Evolutionary conservation across 2,113 vertebrate genomes (phyloP), one percentile per base, ranked within the genome.

Genomic region (Butorides virescens): DNA sequence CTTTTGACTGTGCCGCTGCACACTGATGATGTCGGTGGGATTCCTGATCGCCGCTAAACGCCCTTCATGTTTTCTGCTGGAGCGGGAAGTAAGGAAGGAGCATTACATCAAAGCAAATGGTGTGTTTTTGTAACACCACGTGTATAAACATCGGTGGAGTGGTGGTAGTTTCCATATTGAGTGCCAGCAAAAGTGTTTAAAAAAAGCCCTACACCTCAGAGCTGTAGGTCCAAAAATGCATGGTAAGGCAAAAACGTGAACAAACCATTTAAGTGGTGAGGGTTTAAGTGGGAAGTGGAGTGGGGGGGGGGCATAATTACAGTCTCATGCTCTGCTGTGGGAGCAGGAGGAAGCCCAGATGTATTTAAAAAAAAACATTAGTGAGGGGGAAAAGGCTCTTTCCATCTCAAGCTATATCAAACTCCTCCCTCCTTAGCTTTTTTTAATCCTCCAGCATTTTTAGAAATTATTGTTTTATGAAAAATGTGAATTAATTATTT

Each of bases 81-180:
- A 71, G 37, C 19, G n/a, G 56, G 46, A 87, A 68, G 59, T 75
- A 67, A 82, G 55, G 30, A 55, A 75, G 61, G 39, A 82, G 26
- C 16, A 65, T 44, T 49, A 42, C 49, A 81, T 94, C 84, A 84
- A 92, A 97, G 82, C 39, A 76, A 83, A 78, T 22, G 9, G 27
- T 89, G 8, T 90, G 29, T 56, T 94, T 92, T 90, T 93, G 15
- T 95, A 95, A 56, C 44, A n/a, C 36, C 79, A 65, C 6, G 0
- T 92, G 78, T 90, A 61, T 93, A 95, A 96, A 94, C 94, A 93
- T 72, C 85, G 67, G n/a, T 56, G 36, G n/a, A 79, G 67, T 26
- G 21, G 23, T 82, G 56, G n/a, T 66, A 52, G 63, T 94, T 97
- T 79, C 65, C 49, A 23, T 90, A 74, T 29, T 56, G 89, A 65